Evolutionary conservation across 2,888 invertebrate species (phyloP).

Genomic region (Helleia helle): DNA sequence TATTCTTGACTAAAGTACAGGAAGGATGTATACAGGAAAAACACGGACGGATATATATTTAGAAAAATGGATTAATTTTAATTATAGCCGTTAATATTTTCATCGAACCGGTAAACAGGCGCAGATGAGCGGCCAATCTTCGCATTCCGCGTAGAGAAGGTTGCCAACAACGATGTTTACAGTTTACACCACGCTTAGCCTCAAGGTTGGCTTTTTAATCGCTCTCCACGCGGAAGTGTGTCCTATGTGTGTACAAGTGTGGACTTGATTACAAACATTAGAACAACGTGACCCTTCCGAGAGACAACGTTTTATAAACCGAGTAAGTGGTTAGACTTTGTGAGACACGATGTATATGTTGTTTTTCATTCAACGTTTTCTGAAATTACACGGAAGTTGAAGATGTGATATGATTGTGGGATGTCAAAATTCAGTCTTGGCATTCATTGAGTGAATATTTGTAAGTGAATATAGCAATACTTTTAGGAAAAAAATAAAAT

Average conservation of each 20-base stretch:
- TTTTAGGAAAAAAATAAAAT: too few relatives aligned
- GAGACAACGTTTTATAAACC: too few relatives aligned
- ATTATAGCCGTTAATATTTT: slow-evolving; percentile 32
- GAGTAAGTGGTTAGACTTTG: too few relatives aligned
- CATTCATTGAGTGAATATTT: too few relatives aligned
- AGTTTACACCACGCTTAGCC: slow-evolving; percentile 28
- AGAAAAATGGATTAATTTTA: slow-evolving; percentile 11
- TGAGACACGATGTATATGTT: too few relatives aligned
- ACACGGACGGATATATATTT: not conserved
- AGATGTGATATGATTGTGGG: too few relatives aligned
- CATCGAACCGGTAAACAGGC: slow-evolving; percentile 36
- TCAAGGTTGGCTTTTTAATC: slow-evolving; percentile 29
- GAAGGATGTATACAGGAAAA: not conserved
- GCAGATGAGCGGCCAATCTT: slow-evolving; percentile 35
- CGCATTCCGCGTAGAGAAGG: slow-evolving; percentile 39
- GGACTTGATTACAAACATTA: not conserved
- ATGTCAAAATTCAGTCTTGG: too few relatives aligned
- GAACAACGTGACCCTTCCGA: not conserved
- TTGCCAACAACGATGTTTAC: slow-evolving; percentile 33
- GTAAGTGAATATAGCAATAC: too few relatives aligned
- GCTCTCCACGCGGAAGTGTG: slow-evolving; percentile 11
- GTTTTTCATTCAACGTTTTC: too few relatives aligned
- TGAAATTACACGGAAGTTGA: too few relatives aligned
- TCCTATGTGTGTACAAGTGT: not conserved
- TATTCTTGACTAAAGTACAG: too few relatives aligned